Percentiles rank a stretch among this genome's conserved stretches.
These are phyloP conservation scores for Sebastes hubbsi DNA, from an alignment of 2,797 vertebrate genomes.

Conservation along the genomic window DNA sequence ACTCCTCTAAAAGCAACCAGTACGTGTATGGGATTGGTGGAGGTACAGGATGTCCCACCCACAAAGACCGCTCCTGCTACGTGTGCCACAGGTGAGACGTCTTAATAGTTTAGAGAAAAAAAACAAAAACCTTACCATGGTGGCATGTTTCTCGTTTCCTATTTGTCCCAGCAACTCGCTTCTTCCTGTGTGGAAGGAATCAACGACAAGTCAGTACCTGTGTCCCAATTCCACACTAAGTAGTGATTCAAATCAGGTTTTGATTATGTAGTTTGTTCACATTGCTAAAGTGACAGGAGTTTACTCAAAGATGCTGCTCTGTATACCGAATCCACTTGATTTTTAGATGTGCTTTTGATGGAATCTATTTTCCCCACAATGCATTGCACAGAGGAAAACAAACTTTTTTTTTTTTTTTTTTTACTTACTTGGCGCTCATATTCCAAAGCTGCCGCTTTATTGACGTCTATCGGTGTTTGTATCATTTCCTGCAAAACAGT, in stretches of 20 bases:
- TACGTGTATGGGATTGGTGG: slow-evolving; percentile 98
- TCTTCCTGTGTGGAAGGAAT: background rate
- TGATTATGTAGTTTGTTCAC: background rate
- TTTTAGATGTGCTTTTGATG: background rate
- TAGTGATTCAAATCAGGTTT: background rate
- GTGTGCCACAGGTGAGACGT: slow-evolving; percentile 92
- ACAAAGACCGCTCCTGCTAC: slow-evolving; percentile 98
- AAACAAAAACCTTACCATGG: background rate
- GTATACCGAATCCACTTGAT: background rate
- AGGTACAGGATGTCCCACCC: slow-evolving; percentile 96
- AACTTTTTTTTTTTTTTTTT: background rate
- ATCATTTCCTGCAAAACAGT: background rate
- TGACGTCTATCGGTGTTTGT: background rate
- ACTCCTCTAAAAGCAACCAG: slow-evolving; percentile 99
- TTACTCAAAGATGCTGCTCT: background rate
- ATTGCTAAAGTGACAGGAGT: background rate
- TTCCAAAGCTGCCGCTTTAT: background rate
- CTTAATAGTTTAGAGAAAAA: background rate
- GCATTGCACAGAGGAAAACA: background rate
- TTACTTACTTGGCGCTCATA: background rate
- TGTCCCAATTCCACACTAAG: background rate
- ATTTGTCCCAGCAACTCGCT: background rate
- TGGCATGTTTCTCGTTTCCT: background rate
- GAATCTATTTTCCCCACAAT: background rate
- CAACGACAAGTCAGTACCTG: too few species aligned